Conservation (phyloP, 2,888 invertebrate species). For the Cantharis nigra region DNA sequence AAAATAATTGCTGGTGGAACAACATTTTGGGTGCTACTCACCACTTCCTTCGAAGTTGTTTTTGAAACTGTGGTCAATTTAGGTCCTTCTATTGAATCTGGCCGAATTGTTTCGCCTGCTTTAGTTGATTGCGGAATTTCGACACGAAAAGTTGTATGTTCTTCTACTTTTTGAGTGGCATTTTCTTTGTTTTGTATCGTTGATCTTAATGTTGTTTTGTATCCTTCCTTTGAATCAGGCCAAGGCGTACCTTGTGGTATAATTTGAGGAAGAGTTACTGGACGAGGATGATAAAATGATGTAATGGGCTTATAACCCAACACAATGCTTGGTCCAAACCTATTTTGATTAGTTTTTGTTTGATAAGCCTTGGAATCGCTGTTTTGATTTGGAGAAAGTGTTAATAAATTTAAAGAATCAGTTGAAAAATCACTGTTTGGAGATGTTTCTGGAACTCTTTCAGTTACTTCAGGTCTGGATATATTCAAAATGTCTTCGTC, state of each 20-base stretch:
- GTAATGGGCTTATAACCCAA: conserved; percentile 27
- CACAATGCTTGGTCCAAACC: not conserved
- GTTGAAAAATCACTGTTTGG: not conserved
- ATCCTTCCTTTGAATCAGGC: conserved; percentile 4
- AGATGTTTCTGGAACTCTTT: not conserved
- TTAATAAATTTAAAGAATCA: not conserved
- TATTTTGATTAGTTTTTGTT: not conserved
- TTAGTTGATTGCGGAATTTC: not conserved
- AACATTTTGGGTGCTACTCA: not conserved
- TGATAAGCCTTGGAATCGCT: not conserved
- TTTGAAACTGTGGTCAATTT: not conserved
- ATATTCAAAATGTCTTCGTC: not conserved
- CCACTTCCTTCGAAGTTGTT: not conserved
- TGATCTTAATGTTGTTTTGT: not conserved
- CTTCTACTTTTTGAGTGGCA: not conserved
- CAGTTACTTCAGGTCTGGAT: not conserved
- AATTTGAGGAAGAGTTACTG: conserved; percentile 17
- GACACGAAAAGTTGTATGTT: not conserved
- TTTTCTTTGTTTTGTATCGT: not conserved
- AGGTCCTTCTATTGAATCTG: conserved; percentile 1
- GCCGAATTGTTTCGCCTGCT: not conserved
- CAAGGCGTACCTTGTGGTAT: conserved; percentile 24
- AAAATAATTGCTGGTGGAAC: not conserved
- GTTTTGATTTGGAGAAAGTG: no score
- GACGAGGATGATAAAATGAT: conserved; percentile 17